Base-by-base conservation (phyloP, 92 coral and sea anemone genomes). In the Palythoa grandiflora region DNA sequence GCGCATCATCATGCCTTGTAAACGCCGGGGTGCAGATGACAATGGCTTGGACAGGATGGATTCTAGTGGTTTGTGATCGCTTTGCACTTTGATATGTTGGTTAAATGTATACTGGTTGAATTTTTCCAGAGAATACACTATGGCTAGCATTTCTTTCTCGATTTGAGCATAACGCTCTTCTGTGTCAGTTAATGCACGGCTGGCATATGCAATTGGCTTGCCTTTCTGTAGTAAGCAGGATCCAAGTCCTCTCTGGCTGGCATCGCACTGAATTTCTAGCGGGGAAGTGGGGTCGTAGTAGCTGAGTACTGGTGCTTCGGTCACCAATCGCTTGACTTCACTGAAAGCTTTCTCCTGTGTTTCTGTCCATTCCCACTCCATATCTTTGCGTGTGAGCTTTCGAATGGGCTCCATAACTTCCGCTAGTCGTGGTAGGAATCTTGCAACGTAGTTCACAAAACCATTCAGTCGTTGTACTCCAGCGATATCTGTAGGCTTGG, bases 1-100 rank as follows among this genome's bases (percentile, higher is more conserved):
- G 28, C 28, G 28, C 28, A 28, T 28, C 28, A 28, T 28, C 28
- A 51, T 66, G 17, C 87, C 87, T 83, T 83, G 86, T 2, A 39
- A 55, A 36, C 74, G 87, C 14, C 60, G 87, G 40, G 77, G 87
- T 1, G 60, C 77, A 17, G 75, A 68, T 38, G 87, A 48, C 77
- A 28, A 28, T 28, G 28, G 28, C 28, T 28, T 28, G 28, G 28
- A 28, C 28, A 28, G 28, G 28, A 28, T 28, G 28, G 28, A 28
- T 28, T 28, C 28, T 28, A 28, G 28, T 28, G 28, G 28, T 28
- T 28, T 28, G 20, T 83, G 28, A 28, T 28, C 28, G 28, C 28
- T 28, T 28, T 28, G 28, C 28, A 28, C 28, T 28, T 28, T 28
- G 28, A 28, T 28, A 28, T 28, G 28, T 28, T 28, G 28, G 28